Evolutionary conservation across 2,113 vertebrate genomes (phyloP), one percentile per base, ranked within the genome.

Genomic region (Nyctibius bracteatus): DNA sequence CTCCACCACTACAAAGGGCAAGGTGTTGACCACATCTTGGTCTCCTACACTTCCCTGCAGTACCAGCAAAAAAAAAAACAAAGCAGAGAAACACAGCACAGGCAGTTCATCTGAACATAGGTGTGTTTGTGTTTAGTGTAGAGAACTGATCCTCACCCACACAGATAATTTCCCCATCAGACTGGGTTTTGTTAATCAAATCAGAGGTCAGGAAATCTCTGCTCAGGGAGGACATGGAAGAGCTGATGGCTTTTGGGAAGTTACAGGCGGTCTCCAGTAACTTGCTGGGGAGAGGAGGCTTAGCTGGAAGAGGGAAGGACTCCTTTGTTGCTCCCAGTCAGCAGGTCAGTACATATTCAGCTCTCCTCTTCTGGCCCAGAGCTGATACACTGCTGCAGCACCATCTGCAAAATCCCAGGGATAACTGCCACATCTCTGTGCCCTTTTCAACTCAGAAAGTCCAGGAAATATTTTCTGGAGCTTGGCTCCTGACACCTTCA

Each of bases 81-180:
- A 67, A 61, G 21, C 61, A 46, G 47, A 6, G 25, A 81, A 66
- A 46, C 37, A 66, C 22, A 49, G 17, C 10, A 66, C 3, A 75
- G n/a, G 20, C 31, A 54, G 28, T 31, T 92, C 27, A 44, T 55
- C 18, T 43, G 54, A 81, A 30, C 6, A 25, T 11, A 57, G 25
- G 2, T 21, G 8, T 58, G 31, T 24, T 74, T 74, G 5, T 66
- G 27, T 71, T 71, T 27, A 16, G 5, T 15, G 43, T 2, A 46
- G 57, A 67, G 22, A 67, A 58, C 63, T n/a, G 28, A 35, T 72
- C 14, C 33, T 47, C 49, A 55, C 13, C 12, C 46, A 73, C 35
- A 83, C 0, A 89, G 14, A 37, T 31, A 0, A 67, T 55, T 59
- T 85, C 5, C 8, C n/a, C 21, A 43, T 24, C 10, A 4, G 10